Percentiles rank a stretch among this genome's conserved stretches.
These are phyloP conservation scores for Hydrochoerus hydrochaeris DNA, from an alignment of 2,113 vertebrate species.

Conservation along the genomic window DNA sequence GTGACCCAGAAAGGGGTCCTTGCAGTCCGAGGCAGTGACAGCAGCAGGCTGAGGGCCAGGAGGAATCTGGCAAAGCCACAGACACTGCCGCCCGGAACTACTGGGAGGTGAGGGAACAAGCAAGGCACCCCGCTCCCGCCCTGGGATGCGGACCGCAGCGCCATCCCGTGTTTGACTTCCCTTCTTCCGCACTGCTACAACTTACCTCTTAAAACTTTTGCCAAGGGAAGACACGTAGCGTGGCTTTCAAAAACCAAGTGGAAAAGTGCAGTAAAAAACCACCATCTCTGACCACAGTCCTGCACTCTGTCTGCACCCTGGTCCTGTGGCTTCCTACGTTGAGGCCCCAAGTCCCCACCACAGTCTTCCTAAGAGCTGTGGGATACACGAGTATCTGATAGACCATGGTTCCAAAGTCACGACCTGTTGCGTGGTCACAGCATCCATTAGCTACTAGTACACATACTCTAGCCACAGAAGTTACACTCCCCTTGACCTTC, in stretches of 20 bases:
- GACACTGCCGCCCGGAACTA: neutral
- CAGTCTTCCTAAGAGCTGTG: conserved; percentile 21
- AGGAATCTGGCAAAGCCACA: neutral
- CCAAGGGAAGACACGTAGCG: neutral
- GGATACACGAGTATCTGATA: neutral
- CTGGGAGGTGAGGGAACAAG: neutral
- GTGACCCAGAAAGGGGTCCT: neutral
- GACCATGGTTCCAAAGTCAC: neutral
- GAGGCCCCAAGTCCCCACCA: neutral
- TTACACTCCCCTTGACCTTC: neutral
- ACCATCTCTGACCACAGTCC: neutral
- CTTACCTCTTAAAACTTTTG: neutral
- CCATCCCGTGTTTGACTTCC: neutral
- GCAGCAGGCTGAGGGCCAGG: neutral
- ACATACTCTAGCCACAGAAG: neutral
- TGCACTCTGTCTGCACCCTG: neutral
- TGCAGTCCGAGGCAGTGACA: neutral
- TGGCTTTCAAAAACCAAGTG: neutral
- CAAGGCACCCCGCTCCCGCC: neutral
- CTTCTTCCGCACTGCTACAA: neutral
- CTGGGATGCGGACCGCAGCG: neutral
- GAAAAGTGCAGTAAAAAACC: neutral
- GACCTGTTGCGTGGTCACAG: neutral
- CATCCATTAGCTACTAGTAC: neutral
- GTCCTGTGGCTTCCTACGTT: neutral